These are phyloP conservation scores for Xanthostigma xanthostigma DNA, from an alignment of 2,888 invertebrate species.

Conservation along the genomic window DNA sequence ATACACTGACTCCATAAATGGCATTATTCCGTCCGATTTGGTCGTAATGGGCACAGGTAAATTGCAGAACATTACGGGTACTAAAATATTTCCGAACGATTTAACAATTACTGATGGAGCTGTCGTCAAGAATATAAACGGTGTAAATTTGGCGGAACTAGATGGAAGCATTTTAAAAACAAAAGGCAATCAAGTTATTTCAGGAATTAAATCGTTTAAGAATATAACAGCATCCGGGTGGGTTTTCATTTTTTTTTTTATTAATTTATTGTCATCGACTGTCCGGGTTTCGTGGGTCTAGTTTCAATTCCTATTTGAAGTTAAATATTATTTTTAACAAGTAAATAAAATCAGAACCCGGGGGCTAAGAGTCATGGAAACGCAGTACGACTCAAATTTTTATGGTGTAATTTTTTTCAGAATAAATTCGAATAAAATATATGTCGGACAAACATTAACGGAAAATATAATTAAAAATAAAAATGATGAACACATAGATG, in stretches of 20 bases:
- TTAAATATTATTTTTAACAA: neutral
- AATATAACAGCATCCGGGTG: slow-evolving; percentile 21
- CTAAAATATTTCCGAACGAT: slow-evolving; percentile 30
- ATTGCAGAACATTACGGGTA: slow-evolving; percentile 30
- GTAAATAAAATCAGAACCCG: neutral
- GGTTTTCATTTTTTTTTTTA: slow-evolving; percentile 10
- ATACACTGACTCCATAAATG: slow-evolving; percentile 29
- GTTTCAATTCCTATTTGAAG: slow-evolving; percentile 11
- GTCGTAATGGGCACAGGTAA: slow-evolving; percentile 26
- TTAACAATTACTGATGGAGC: slow-evolving; percentile 28
- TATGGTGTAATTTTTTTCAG: neutral
- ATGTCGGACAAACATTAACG: slow-evolving; percentile 16
- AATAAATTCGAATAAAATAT: slow-evolving; percentile 9
- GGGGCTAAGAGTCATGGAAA: neutral
- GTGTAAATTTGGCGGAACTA: slow-evolving; percentile 28
- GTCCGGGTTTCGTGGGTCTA: neutral
- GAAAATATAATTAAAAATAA: slow-evolving; percentile 14
- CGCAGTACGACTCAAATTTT: neutral
- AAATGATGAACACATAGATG: slow-evolving; percentile 14
- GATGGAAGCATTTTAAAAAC: slow-evolving; percentile 27
- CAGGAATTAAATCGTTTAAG: slow-evolving; percentile 26
- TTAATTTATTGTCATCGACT: slow-evolving; percentile 7
- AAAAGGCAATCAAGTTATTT: slow-evolving; percentile 30
- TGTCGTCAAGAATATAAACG: slow-evolving; percentile 30
- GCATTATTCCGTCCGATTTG: slow-evolving; percentile 26